Evolutionary conservation across 2,113 vertebrate species (phyloP).

Genomic region (Mesocricetus auratus): DNA sequence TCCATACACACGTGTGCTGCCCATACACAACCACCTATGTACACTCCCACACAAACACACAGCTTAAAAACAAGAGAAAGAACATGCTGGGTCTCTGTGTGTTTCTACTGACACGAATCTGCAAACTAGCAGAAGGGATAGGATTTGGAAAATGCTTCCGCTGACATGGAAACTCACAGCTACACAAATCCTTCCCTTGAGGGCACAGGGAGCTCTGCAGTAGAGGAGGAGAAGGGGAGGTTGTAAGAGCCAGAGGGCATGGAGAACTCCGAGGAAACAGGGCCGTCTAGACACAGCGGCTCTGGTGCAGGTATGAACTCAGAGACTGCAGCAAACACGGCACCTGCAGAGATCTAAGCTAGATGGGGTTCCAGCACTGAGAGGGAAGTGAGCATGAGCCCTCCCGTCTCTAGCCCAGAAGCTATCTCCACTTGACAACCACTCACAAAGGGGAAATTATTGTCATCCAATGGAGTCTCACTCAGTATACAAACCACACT

Average conservation of each 20-base stretch:
- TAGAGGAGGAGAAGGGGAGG: not conserved
- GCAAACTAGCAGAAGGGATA: not conserved
- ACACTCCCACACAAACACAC: not conserved
- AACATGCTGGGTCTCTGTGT: not conserved
- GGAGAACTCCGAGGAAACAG: not conserved
- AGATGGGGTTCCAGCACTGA: not conserved
- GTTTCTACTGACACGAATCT: not conserved
- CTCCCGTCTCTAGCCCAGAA: not conserved
- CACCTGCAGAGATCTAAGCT: not conserved
- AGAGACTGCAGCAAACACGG: not conserved
- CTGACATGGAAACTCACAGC: too few relatives aligned
- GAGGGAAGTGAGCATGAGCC: too few relatives aligned
- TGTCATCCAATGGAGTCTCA: not conserved
- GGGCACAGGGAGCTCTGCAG: not conserved
- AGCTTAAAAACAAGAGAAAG: not conserved
- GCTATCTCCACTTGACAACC: not conserved
- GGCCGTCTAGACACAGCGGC: not conserved
- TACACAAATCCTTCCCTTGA: not conserved
- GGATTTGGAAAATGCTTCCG: not conserved
- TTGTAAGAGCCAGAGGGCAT: not conserved
- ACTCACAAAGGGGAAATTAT: not conserved
- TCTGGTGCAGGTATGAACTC: too few relatives aligned
- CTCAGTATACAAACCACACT: not conserved
- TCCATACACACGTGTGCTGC: too few relatives aligned
- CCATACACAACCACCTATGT: not conserved